These are phyloP conservation scores for Barypeithes pellucidus DNA, from an alignment of 2,888 invertebrate species.

Conservation along the genomic window DNA sequence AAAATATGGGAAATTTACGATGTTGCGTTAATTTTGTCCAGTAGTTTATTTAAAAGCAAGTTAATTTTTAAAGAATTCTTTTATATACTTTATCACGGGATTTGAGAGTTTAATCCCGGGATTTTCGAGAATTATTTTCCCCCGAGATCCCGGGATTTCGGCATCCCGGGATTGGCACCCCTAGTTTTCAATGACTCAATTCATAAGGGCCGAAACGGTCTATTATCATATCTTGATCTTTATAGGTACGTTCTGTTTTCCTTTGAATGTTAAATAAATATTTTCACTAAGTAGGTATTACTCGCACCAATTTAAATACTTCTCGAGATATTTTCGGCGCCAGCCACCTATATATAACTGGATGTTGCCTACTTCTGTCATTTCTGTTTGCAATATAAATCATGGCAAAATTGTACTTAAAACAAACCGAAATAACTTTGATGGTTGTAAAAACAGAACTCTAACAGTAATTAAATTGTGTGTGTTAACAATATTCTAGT, in stretches of 20 bases:
- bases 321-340: slow-evolving; percentile 12
- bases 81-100: no score
- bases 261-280: slow-evolving; percentile 7
- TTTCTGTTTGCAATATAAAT: slow-evolving; percentile 35
- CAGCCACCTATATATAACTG: slow-evolving; percentile 31
- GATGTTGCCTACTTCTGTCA: slow-evolving; percentile 45
- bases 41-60: no score
- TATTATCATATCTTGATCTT: no score
- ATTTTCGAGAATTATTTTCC: no score
- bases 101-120: no score
- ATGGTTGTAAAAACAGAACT: background rate
- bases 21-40: no score
- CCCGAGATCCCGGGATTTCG: no score
- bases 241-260: background rate
- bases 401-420: slow-evolving; percentile 31
- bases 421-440: slow-evolving; percentile 29
- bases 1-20: no score
- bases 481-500: background rate
- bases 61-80: no score
- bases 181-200: no score
- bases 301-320: slow-evolving; percentile 2
- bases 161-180: no score
- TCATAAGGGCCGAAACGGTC: no score
- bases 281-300: slow-evolving; percentile 30
- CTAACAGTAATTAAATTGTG: slow-evolving; percentile 4